A percentile compares a stretch with the other conserved stretches of the same genome.
These are phyloP conservation scores for Echiichthys vipera DNA, from an alignment of 2,797 vertebrate species.

Conservation along the genomic window DNA sequence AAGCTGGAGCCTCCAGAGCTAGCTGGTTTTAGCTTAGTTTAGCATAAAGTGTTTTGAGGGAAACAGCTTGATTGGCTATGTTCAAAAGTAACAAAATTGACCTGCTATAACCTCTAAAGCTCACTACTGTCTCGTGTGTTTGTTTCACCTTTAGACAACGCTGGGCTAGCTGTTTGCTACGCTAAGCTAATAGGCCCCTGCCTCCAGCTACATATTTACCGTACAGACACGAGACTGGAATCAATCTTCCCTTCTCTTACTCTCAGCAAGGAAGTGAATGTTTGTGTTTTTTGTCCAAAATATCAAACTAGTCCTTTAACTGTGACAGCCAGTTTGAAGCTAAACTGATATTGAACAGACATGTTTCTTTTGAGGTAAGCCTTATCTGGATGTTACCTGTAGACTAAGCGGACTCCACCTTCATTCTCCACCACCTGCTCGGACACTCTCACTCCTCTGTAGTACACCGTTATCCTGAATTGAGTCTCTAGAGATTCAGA, in stretches of 20 bases:
- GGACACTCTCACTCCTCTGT: slow-evolving; percentile 84
- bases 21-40: not conserved
- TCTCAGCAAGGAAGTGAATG: not conserved
- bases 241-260: not conserved
- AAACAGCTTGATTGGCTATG: no score
- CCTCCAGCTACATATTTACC: not conserved
- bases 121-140: no score
- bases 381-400: slow-evolving; percentile 65
- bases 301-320: not conserved
- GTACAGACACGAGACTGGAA: not conserved
- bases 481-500: slow-evolving; percentile 77
- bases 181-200: not conserved
- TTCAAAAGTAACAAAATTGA: no score
- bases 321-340: not conserved
- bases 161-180: not conserved
- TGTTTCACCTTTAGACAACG: no score
- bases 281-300: not conserved
- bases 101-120: no score
- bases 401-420: slow-evolving; percentile 84
- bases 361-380: not conserved
- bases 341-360: not conserved
- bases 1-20: not conserved
- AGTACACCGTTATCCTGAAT: slow-evolving; percentile 85
- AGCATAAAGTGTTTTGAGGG: not conserved
- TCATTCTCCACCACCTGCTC: slow-evolving; percentile 78